phyloP scores from a whole-genome alignment of 37 sponge, comb jelly and placozoan species.

The Chondrilla cf. caribensis region DNA sequence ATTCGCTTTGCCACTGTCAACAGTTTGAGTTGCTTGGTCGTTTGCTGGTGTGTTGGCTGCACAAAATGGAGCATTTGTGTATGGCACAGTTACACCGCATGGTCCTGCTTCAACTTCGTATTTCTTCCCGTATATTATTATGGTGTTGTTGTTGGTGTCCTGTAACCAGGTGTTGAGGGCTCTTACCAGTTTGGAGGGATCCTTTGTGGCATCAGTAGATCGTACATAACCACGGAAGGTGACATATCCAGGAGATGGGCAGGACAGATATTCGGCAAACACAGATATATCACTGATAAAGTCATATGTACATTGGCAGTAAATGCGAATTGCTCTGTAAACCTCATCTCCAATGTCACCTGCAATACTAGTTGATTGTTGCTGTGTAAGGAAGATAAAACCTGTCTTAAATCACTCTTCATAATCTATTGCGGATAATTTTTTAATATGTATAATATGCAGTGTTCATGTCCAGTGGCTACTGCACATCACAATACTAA shows the following conservation, averaged over 20 bases:
- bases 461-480: too few relatives aligned
- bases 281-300: background rate
- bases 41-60: too few relatives aligned
- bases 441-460: too few relatives aligned
- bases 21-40: too few relatives aligned
- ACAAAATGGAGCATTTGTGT: too few relatives aligned
- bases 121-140: background rate
- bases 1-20: too few relatives aligned
- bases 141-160: background rate
- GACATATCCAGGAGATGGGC: background rate
- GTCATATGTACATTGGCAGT: background rate
- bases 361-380: background rate
- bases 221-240: background rate
- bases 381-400: background rate
- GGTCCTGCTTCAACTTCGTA: background rate
- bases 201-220: background rate
- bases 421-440: too few relatives aligned
- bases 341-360: background rate
- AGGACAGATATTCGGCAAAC: background rate
- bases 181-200: background rate
- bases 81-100: background rate
- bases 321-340: background rate
- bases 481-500: too few relatives aligned
- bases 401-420: too few relatives aligned
- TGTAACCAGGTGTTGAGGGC: background rate